Percentiles rank a stretch among this genome's conserved stretches.
These are phyloP conservation scores for Rhingia campestris DNA, from an alignment of 2,888 invertebrate genomes.

Conservation along the genomic window DNA sequence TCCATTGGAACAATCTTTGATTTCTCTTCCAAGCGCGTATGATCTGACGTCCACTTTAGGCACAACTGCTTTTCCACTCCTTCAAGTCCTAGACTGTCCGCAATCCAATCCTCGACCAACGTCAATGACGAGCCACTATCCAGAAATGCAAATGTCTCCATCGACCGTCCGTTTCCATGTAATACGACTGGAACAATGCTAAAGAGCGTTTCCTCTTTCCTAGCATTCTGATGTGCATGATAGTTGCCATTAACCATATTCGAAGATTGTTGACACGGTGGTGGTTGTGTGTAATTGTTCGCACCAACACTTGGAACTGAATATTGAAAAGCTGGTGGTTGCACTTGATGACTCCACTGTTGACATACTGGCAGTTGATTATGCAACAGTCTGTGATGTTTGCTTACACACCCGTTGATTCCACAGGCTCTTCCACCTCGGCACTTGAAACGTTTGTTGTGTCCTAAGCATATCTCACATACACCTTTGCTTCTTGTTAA, in stretches of 20 bases:
- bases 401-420: constrained; percentile 16
- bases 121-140: constrained; percentile 6
- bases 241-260: background rate
- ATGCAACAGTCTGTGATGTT: constrained; percentile 12
- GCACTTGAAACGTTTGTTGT: no score
- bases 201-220: constrained; percentile 1
- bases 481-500: background rate
- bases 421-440: background rate
- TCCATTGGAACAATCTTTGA: constrained; percentile 22
- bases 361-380: background rate
- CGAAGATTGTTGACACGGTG: no score
- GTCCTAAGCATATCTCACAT: background rate
- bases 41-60: constrained; percentile 34
- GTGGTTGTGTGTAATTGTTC: no score
- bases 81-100: constrained; percentile 8
- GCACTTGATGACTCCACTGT: background rate
- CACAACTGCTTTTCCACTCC: constrained; percentile 22
- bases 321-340: background rate
- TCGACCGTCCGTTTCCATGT: constrained; percentile 31
- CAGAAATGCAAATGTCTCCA: constrained; percentile 26
- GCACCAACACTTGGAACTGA: no score
- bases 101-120: constrained; percentile 18
- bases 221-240: constrained; percentile 9
- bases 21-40: constrained; percentile 31
- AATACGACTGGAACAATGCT: constrained; percentile 45